phyloP scores from a whole-genome alignment of 1,140 invertebrate species.

The Uloborus diversus region DNA sequence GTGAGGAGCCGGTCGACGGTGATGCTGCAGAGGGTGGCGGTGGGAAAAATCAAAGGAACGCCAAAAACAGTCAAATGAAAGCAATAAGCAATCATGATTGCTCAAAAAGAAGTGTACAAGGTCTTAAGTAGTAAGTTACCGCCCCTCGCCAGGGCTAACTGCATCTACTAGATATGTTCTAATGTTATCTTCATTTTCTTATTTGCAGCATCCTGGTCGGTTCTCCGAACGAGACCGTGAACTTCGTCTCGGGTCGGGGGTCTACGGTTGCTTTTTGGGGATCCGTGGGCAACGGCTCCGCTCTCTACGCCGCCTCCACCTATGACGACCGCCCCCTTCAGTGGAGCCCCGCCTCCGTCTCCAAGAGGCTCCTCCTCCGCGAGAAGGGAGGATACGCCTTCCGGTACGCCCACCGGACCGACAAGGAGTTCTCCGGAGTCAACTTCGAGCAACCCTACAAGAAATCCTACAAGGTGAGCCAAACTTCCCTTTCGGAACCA shows the following conservation, averaged over 20 bases:
- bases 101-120: no score
- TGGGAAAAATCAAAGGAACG: no score
- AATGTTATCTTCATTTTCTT: neutral
- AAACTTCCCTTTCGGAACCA: neutral
- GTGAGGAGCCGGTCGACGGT: no score
- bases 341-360: constrained; percentile 36
- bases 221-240: constrained; percentile 17
- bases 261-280: constrained; percentile 49
- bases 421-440: constrained; percentile 4
- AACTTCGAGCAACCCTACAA: constrained; percentile 19
- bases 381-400: neutral
- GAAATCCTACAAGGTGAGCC: constrained; percentile 21
- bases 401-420: constrained; percentile 14
- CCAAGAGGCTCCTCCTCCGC: constrained; percentile 24
- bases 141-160: no score
- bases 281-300: neutral
- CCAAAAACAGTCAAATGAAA: no score
- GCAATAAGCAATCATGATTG: no score
- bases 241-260: constrained; percentile 24
- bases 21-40: no score
- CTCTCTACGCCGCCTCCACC: constrained; percentile 49
- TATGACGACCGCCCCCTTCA: constrained; percentile 54
- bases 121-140: no score
- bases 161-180: no score
- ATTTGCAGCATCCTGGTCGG: constrained; percentile 1